Evolutionary conservation across 1,140 invertebrate genomes (phyloP), one percentile per base, ranked within the genome.

Genomic region (Diuraphis noxia): DNA sequence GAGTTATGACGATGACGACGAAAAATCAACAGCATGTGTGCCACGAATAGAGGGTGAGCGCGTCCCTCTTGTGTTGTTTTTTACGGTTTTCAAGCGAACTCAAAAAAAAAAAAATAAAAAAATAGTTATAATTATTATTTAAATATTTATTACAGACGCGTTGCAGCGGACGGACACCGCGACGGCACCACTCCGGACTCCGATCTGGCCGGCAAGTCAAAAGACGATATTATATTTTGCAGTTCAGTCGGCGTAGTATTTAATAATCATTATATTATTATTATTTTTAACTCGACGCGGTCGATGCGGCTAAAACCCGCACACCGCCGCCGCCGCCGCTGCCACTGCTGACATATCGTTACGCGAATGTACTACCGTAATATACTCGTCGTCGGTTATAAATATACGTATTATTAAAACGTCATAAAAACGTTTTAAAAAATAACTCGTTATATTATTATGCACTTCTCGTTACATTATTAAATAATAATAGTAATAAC

Each of bases 211-310:
- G 43, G 30, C 82, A 7, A 23, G 46, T 36, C 46, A 41, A 82
- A 41, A 40, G 38, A n/a, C 81, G 40, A 82, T 72, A 72, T n/a
- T 72, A 72, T n/a, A 72, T 72, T 63, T 72, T n/a, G 56, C 56
- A 17, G 82, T n/a, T 25, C 30, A 13, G 38, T 40, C 43, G 43
- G 84, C 41, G 82, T 30, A 30, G 36, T 81, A 25, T 81, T 38
- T 81, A 81, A 81, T 40, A 81, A 25, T 81, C 23, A 38, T 81
- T 38, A 25, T 81, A 81, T 84, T 84, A 84, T 46, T 43, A 84
- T 84, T 86, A 86, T 86, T 86, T 86, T 86, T 86, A 86, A 86
- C 43, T 85, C 40, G 41, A 43, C 82, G 38, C 40, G 40, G 81
- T 30, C 81, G 81, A n/a, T 43, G 81, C 81, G 77, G 25, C 81